Conservation (phyloP, 2,113 vertebrate genomes). For the Spea bombifrons region DNA sequence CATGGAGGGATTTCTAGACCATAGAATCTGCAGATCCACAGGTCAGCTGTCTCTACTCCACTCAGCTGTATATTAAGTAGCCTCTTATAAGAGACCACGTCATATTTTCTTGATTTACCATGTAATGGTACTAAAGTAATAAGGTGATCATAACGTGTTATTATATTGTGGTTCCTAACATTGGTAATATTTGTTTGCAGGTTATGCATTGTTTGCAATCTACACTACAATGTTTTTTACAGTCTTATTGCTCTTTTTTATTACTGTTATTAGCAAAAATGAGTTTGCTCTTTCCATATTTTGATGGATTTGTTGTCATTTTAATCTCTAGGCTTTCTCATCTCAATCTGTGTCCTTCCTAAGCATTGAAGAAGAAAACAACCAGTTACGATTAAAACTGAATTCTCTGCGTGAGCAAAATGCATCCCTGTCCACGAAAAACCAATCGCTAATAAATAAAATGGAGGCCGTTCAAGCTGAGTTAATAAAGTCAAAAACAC, state of each 20-base stretch:
- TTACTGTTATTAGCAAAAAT: neutral
- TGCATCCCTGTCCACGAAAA: slow-evolving; percentile 71
- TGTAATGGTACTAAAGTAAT: no score
- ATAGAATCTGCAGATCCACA: no score
- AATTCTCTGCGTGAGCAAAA: slow-evolving; percentile 76
- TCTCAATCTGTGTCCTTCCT: slow-evolving; percentile 34
- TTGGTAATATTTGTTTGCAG: no score
- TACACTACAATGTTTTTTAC: neutral
- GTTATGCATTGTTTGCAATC: no score
- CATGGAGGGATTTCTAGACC: no score
- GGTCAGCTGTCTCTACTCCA: no score
- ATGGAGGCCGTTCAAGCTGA: slow-evolving; percentile 75
- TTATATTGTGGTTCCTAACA: no score
- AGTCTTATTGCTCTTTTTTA: neutral
- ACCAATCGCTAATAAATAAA: slow-evolving; percentile 70
- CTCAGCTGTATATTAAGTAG: no score
- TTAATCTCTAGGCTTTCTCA: slow-evolving; percentile 54
- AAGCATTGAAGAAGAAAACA: slow-evolving; percentile 65
- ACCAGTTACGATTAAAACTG: slow-evolving; percentile 66
- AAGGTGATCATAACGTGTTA: no score
- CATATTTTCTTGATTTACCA: no score
- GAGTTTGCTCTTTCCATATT: neutral
- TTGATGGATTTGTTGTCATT: slow-evolving; percentile 1
- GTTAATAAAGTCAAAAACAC: slow-evolving; percentile 66
- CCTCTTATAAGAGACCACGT: no score